Percentiles rank a stretch among this genome's conserved stretches.
Evolutionary conservation across 1,140 invertebrate genomes (phyloP).

Genomic region (Eufriesea mexicana): DNA sequence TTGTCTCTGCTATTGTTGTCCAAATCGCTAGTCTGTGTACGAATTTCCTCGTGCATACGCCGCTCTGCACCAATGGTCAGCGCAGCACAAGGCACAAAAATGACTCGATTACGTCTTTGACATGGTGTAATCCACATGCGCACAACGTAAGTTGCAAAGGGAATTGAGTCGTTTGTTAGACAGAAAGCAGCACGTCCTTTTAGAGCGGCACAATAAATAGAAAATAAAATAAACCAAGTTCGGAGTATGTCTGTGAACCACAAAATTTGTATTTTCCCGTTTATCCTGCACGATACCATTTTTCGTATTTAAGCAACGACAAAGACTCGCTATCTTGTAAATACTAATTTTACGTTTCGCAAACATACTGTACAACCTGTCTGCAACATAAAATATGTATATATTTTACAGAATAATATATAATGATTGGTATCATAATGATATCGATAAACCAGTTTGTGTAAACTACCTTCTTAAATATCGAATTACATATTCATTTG

Average conservation of each 20-base stretch:
- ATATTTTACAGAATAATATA: constrained; percentile 73
- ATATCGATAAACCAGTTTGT: constrained; percentile 43
- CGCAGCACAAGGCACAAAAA: constrained; percentile 79
- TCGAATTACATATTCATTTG: constrained; percentile 47
- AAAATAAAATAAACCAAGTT: constrained; percentile 55
- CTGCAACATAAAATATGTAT: constrained; percentile 74
- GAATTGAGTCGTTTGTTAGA: constrained; percentile 45
- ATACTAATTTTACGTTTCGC: constrained; percentile 40
- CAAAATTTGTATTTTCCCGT: constrained; percentile 29
- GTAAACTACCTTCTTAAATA: constrained; percentile 54
- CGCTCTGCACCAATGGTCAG: constrained; percentile 74
- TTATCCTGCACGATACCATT: neutral
- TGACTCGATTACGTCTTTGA: constrained; percentile 73
- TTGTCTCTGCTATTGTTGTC: constrained; percentile 76
- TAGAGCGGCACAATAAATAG: constrained; percentile 49
- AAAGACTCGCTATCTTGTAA: neutral
- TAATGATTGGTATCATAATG: constrained; percentile 51
- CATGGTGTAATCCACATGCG: constrained; percentile 52
- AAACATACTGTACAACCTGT: constrained; percentile 69
- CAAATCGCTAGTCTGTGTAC: constrained; percentile 76
- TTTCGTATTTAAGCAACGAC: neutral
- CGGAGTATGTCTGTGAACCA: constrained; percentile 41
- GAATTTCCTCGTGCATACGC: constrained; percentile 76
- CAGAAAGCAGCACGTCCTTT: constrained; percentile 54
- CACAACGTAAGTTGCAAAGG: constrained; percentile 47